These are phyloP conservation scores for Urocolius indicus DNA, from an alignment of 2,113 vertebrate genomes.

Conservation along the genomic window DNA sequence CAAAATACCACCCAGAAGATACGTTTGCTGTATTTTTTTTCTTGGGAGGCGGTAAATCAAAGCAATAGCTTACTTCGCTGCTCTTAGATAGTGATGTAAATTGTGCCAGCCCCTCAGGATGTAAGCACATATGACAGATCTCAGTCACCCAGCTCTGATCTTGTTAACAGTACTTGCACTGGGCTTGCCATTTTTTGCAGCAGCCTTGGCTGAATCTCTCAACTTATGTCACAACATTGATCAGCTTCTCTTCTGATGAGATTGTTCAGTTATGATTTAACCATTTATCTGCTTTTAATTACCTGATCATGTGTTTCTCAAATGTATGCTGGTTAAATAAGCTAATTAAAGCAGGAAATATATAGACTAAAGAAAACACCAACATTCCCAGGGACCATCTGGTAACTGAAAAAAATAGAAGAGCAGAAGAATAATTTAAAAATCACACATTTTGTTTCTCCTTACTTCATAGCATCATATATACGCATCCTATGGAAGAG, in stretches of 20 bases:
- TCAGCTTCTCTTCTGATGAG: background rate
- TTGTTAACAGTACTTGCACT: background rate
- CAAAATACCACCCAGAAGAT: background rate
- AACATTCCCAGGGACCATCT: background rate
- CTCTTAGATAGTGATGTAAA: background rate
- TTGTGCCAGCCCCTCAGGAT: background rate
- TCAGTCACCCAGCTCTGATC: background rate
- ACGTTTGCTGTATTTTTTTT: background rate
- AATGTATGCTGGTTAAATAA: background rate
- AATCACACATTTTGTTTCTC: conserved; percentile 5
- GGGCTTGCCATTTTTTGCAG: fast-evolving
- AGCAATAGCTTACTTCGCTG: background rate
- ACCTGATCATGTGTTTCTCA: background rate
- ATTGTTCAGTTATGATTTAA: background rate
- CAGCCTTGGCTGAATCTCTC: background rate
- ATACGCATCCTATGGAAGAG: background rate
- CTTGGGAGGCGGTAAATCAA: background rate
- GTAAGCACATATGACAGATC: background rate
- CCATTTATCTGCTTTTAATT: background rate
- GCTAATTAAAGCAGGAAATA: conserved; percentile 25
- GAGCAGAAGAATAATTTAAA: conserved; percentile 13
- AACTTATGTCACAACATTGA: background rate
- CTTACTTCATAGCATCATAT: background rate
- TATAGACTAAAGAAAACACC: background rate
- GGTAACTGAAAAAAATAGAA: conserved; percentile 21